A percentile compares a stretch with the other conserved stretches of the same genome.
phyloP scores from a whole-genome alignment of 2,113 vertebrate species.

The Colinus virginianus region DNA sequence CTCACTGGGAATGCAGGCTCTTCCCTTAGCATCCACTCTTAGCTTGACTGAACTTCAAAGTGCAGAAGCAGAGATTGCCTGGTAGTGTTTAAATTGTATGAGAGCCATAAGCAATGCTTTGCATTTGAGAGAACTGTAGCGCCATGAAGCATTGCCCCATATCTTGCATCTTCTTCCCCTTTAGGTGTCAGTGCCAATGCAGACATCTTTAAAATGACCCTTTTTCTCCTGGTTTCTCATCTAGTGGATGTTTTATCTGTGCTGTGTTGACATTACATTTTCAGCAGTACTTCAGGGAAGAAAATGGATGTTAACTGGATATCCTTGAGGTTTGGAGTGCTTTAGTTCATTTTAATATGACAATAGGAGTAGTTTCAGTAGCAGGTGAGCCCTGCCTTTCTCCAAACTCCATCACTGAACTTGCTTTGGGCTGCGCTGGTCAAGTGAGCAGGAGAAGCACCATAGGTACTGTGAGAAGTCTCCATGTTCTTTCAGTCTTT shows the following conservation, averaged over 20 bases:
- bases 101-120: not conserved
- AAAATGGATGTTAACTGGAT: slow-evolving; percentile 13
- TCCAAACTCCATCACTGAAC: not conserved
- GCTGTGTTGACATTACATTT: slow-evolving; percentile 18
- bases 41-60: not conserved
- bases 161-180: not conserved
- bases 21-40: not conserved
- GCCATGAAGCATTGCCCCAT: not conserved
- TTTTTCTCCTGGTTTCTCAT: not conserved
- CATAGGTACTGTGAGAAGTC: not conserved
- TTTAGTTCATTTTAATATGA: slow-evolving; percentile 12
- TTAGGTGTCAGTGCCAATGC: not conserved
- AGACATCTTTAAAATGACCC: slow-evolving; percentile 18
- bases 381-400: not conserved
- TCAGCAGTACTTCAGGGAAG: not conserved
- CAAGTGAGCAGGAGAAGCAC: not conserved
- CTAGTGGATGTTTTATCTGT: not conserved
- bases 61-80: not conserved
- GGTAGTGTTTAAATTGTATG: not conserved
- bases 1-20: not conserved
- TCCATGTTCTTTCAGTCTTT: not conserved
- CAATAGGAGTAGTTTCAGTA: not conserved
- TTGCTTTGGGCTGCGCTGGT: not conserved
- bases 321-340: not conserved
- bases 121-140: not conserved